Percentiles rank a stretch among this genome's conserved stretches.
These are phyloP conservation scores for Stictonetta naevosa DNA, from an alignment of 2,113 vertebrate genomes.

Conservation along the genomic window DNA sequence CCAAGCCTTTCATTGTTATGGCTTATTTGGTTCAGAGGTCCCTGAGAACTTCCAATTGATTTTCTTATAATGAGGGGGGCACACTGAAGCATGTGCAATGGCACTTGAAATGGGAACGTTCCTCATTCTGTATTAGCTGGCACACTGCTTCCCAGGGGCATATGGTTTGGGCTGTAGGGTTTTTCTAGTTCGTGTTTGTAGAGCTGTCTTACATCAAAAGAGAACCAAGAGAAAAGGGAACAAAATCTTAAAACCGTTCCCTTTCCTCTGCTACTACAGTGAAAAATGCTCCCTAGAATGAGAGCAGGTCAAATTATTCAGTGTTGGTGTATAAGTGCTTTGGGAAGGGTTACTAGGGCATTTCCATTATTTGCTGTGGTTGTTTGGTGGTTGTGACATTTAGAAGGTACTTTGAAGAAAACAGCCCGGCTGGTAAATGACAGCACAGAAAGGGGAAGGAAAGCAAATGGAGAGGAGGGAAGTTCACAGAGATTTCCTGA, in stretches of 20 bases:
- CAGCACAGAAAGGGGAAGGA: slow-evolving; percentile 52
- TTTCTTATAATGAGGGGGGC: not conserved
- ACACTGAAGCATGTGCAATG: not conserved
- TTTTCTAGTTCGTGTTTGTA: not conserved
- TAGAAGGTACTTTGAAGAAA: slow-evolving; percentile 64
- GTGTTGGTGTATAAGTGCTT: not conserved
- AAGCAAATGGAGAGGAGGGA: slow-evolving; percentile 60
- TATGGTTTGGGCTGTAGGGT: slow-evolving; percentile 1
- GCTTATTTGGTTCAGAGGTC: slow-evolving; percentile 16
- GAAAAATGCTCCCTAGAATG: slow-evolving; percentile 32
- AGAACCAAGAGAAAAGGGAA: slow-evolving; percentile 42
- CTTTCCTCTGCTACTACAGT: not conserved
- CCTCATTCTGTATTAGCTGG: not conserved
- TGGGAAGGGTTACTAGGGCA: slow-evolving; percentile 51
- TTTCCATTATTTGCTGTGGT: slow-evolving; percentile 61
- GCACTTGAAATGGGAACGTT: not conserved
- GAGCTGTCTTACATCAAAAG: not conserved
- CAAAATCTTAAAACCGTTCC: not conserved
- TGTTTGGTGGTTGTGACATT: slow-evolving; percentile 56
- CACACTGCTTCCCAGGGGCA: not conserved
- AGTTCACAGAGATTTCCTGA: slow-evolving; percentile 53
- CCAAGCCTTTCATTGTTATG: not conserved
- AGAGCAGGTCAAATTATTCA: slow-evolving; percentile 40
- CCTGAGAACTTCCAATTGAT: not conserved
- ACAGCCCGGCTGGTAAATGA: slow-evolving; percentile 36